A percentile compares a stretch with the other conserved stretches of the same genome.
phyloP scores from a whole-genome alignment of 2,888 invertebrate species.

The Stenchaetothrips biformis region DNA sequence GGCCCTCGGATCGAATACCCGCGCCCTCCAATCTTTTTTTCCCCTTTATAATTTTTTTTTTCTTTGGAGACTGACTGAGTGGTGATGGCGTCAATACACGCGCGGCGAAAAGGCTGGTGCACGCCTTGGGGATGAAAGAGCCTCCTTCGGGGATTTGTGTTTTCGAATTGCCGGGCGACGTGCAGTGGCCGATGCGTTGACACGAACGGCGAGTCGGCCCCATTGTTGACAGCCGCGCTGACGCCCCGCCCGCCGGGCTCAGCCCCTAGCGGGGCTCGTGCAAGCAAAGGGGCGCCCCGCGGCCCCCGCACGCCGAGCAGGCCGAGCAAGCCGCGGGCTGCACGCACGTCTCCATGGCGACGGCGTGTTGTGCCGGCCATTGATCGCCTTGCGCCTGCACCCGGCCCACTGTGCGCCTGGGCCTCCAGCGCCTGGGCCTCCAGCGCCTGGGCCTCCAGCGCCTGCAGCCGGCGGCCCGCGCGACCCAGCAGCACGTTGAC shows the following conservation, averaged over 20 bases:
- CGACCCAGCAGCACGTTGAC: neutral
- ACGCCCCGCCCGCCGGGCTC: constrained; percentile 28
- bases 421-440: neutral
- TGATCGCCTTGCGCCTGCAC: constrained; percentile 19
- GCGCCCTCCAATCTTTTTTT: neutral
- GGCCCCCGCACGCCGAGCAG: constrained; percentile 5
- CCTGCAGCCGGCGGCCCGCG: neutral
- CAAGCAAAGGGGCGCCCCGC: constrained; percentile 31
- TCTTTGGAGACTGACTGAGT: constrained; percentile 9
- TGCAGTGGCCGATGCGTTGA: neutral
- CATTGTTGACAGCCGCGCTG: no score
- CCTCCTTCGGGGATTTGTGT: no score
- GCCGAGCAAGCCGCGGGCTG: neutral
- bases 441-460: constrained; percentile 23
- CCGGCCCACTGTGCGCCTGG: no score
- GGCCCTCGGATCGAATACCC: neutral
- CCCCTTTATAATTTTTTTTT: constrained; percentile 26
- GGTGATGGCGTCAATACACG: neutral
- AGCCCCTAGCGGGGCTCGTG: constrained; percentile 30
- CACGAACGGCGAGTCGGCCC: neutral
- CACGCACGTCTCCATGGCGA: constrained; percentile 30
- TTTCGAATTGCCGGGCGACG: neutral
- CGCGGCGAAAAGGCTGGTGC: neutral
- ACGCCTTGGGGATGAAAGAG: no score
- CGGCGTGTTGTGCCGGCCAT: constrained; percentile 13